Percentiles rank a stretch among this genome's conserved stretches.
These are phyloP conservation scores for Clarias platycephalus DNA, from an alignment of 2,797 vertebrate species.

Conservation along the genomic window DNA sequence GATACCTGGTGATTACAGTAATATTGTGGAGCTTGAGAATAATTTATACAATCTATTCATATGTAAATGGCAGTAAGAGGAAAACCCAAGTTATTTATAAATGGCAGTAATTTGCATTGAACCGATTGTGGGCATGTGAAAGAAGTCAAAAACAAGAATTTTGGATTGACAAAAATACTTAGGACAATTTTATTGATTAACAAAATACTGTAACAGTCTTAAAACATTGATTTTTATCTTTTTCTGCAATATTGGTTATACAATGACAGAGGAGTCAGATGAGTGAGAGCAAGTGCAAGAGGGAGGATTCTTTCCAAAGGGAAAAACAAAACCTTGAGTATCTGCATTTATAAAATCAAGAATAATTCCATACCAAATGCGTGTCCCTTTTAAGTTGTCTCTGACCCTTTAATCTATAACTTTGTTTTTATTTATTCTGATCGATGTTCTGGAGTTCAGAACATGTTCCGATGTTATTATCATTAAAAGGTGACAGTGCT, in stretches of 20 bases:
- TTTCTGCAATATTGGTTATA: conserved; percentile 67
- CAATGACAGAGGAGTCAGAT: conserved; percentile 57
- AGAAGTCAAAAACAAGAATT: conserved; percentile 10
- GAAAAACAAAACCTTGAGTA: conserved; percentile 53
- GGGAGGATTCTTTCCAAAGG: conserved; percentile 58
- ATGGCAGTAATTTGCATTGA: no score
- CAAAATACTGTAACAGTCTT: conserved; percentile 78
- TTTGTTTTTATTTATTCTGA: conserved; percentile 41
- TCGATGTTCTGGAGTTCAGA: conserved; percentile 14
- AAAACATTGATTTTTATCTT: conserved; percentile 68
- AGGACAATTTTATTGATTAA: conserved; percentile 81
- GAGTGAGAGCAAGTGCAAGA: conserved; percentile 53
- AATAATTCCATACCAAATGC: conserved; percentile 22
- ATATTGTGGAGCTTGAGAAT: not conserved
- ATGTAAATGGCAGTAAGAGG: not conserved
- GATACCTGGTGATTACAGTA: not conserved
- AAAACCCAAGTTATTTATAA: not conserved
- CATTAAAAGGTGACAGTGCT: conserved; percentile 30
- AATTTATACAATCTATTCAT: not conserved
- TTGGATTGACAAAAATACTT: conserved; percentile 72
- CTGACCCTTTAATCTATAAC: conserved; percentile 25
- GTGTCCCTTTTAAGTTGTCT: conserved; percentile 29
- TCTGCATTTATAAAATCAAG: conserved; percentile 32
- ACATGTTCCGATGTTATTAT: not conserved
- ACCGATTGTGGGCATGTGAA: not conserved